These are phyloP conservation scores for Propithecus perrieri DNA, from an alignment of 2,797 vertebrate genomes.

Conservation along the genomic window DNA sequence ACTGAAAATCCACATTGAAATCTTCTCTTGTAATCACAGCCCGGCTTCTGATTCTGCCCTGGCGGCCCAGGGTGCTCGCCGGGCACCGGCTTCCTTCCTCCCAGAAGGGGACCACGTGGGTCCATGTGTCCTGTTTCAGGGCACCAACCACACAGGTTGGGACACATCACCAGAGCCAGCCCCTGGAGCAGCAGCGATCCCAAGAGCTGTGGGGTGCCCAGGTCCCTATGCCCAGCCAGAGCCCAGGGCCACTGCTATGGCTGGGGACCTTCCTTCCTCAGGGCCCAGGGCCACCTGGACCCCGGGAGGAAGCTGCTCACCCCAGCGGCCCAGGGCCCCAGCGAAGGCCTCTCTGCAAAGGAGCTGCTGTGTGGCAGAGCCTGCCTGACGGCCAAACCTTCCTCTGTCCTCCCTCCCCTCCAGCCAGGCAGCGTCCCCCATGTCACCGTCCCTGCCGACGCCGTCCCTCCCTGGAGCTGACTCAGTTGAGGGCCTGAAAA, in stretches of 20 bases:
- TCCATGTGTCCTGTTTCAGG: neutral
- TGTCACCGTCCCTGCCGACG: rapidly evolving
- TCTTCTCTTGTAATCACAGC: neutral
- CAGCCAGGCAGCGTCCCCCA: rapidly evolving
- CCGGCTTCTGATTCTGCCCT: no score
- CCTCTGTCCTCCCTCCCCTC: no score
- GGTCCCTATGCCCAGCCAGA: neutral
- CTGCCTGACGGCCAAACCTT: neutral
- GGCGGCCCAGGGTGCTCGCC: rapidly evolving
- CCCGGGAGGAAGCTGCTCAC: neutral
- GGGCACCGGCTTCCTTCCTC: rapidly evolving
- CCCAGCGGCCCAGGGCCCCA: neutral
- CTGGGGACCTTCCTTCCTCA: neutral
- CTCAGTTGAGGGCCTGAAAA: neutral
- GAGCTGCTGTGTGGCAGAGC: neutral
- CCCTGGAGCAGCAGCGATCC: neutral
- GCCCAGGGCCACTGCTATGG: neutral
- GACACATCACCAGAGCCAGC: neutral
- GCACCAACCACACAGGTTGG: neutral
- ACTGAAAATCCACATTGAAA: neutral
- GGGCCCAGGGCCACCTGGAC: neutral
- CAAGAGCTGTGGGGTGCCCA: neutral
- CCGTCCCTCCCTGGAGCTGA: neutral
- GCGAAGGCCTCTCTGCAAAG: neutral
- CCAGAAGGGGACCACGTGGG: neutral